Conservation (phyloP, 2,797 vertebrate species). For the Gambelia wislizenii region DNA sequence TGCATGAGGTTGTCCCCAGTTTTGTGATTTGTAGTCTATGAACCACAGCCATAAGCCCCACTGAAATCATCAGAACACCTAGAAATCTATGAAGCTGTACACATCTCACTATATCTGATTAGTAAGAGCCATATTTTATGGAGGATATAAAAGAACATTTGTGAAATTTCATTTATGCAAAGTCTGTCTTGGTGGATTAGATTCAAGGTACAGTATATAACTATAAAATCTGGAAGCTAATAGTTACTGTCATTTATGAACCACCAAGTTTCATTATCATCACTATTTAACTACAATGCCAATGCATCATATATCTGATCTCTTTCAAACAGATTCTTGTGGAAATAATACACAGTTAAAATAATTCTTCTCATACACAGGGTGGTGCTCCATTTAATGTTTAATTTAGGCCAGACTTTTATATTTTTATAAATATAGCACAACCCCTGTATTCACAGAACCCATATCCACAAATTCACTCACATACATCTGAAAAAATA, state of each 20-base stretch:
- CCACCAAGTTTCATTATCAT: neutral
- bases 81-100: conserved; percentile 2
- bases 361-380: neutral
- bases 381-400: conserved; percentile 23
- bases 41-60: neutral
- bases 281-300: neutral
- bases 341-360: conserved; percentile 19
- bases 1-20: neutral
- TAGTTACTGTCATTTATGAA: conserved; percentile 20
- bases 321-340: neutral
- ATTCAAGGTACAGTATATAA: accelerated
- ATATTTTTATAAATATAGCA: conserved; percentile 3
- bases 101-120: neutral
- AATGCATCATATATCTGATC: neutral
- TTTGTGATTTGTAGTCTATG: neutral
- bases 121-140: neutral
- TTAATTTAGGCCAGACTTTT: conserved; percentile 19
- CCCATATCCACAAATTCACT: too few relatives aligned
- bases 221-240: neutral
- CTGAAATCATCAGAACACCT: conserved; percentile 9
- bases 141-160: neutral
- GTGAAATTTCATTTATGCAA: conserved; percentile 21
- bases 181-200: neutral
- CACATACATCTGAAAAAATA: too few relatives aligned
- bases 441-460: too few relatives aligned